Conservation (phyloP, 1,140 invertebrate species). For the Pemphigus obesinymphae region DNA sequence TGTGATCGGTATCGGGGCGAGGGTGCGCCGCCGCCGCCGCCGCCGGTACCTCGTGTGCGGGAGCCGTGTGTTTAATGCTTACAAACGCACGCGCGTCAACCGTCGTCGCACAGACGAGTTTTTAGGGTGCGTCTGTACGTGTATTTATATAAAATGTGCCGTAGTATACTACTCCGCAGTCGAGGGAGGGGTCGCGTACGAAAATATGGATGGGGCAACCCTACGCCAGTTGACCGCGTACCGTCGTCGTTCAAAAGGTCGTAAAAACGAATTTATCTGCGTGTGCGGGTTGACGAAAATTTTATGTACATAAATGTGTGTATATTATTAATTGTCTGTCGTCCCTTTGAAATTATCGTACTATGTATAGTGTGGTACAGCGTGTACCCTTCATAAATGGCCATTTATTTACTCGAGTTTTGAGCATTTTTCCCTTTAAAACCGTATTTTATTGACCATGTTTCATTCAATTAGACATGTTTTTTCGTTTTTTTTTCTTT, state of each 20-base stretch:
- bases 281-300: not conserved
- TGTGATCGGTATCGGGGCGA: not conserved
- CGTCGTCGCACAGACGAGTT: not conserved
- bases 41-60: not conserved
- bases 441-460: not conserved
- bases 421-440: not conserved
- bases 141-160: conserved; percentile 1
- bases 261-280: conserved; percentile 32
- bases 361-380: not conserved
- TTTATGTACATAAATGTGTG: not conserved
- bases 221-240: not conserved
- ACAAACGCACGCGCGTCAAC: not conserved
- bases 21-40: not conserved
- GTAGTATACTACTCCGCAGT: not conserved
- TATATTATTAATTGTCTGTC: not conserved
- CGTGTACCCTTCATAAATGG: not conserved
- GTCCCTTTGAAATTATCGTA: not conserved
- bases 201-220: conserved; percentile 31
- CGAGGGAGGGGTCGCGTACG: not conserved
- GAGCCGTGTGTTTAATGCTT: conserved; percentile 19
- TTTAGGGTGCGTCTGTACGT: conserved; percentile 1
- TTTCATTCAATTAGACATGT: not conserved
- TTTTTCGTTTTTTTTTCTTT: not conserved
- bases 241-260: conserved; percentile 17
- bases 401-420: not conserved